Conservation (phyloP, 2,797 vertebrate species). For the Onychomys torridus region DNA sequence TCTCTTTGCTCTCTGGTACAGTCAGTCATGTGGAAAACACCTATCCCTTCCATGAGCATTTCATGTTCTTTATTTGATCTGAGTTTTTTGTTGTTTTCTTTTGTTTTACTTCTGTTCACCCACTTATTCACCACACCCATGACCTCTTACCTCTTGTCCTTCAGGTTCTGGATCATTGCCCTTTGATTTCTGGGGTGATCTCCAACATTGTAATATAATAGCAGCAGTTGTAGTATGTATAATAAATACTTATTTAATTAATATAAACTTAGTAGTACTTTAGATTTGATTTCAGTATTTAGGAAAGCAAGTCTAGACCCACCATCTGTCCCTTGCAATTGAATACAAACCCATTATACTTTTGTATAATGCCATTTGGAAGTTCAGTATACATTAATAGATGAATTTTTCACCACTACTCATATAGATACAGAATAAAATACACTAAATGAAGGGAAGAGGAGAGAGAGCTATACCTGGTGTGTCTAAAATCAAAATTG, state of each 20-base stretch:
- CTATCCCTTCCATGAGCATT: background rate
- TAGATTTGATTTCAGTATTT: conserved; percentile 33
- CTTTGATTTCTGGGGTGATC: background rate
- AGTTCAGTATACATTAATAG: background rate
- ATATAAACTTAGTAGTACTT: background rate
- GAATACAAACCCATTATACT: background rate
- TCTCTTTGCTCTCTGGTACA: background rate
- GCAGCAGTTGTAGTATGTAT: background rate
- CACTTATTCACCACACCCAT: background rate
- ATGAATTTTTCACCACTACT: background rate
- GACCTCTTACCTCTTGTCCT: background rate
- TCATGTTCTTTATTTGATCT: background rate
- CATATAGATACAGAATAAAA: background rate
- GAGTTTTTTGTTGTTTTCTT: background rate
- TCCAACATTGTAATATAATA: background rate
- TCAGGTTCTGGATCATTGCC: background rate
- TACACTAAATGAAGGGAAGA: background rate
- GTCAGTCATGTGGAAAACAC: background rate
- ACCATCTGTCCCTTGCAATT: background rate
- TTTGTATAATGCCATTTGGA: background rate
- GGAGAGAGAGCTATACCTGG: background rate
- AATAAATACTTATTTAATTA: background rate
- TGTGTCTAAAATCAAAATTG: background rate
- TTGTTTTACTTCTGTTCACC: background rate
- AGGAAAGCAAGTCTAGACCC: conserved; percentile 45